phyloP scores from a whole-genome alignment of 2,888 invertebrate genomes.

The Hedya salicella region DNA sequence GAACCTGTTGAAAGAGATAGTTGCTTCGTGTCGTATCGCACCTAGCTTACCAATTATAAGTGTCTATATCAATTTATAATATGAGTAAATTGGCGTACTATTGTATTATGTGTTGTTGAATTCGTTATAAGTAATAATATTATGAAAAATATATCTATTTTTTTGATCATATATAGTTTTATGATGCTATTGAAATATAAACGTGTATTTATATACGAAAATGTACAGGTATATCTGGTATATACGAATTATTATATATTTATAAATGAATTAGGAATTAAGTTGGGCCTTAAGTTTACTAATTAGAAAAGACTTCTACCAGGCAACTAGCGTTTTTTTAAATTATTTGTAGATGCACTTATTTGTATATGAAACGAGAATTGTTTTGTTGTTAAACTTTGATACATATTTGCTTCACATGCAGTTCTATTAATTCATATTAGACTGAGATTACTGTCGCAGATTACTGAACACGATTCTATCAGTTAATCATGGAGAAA shows the following conservation, averaged over 20 bases:
- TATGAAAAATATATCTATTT: not conserved
- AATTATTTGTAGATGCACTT: not conserved
- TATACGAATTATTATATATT: not conserved
- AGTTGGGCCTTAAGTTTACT: not conserved
- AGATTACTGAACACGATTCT: too few species aligned
- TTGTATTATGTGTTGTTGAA: slow-evolving; percentile 27
- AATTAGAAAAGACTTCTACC: not conserved
- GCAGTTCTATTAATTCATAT: too few species aligned
- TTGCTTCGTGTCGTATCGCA: not conserved
- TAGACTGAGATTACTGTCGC: too few species aligned
- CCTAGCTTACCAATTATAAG: slow-evolving; percentile 1
- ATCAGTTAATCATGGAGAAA: too few species aligned
- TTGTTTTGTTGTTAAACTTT: too few species aligned
- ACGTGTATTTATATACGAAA: not conserved
- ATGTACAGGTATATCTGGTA: not conserved
- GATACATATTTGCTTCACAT: too few species aligned
- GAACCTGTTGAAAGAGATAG: not conserved
- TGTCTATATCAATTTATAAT: not conserved
- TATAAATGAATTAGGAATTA: not conserved
- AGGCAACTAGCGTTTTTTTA: not conserved
- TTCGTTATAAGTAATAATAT: slow-evolving; percentile 12
- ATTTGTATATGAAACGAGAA: not conserved
- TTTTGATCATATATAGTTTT: not conserved
- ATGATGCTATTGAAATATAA: not conserved
- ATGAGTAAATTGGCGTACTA: slow-evolving; percentile 8